Conservation (phyloP, 1,140 invertebrate species). For the Bombus confusus region DNA sequence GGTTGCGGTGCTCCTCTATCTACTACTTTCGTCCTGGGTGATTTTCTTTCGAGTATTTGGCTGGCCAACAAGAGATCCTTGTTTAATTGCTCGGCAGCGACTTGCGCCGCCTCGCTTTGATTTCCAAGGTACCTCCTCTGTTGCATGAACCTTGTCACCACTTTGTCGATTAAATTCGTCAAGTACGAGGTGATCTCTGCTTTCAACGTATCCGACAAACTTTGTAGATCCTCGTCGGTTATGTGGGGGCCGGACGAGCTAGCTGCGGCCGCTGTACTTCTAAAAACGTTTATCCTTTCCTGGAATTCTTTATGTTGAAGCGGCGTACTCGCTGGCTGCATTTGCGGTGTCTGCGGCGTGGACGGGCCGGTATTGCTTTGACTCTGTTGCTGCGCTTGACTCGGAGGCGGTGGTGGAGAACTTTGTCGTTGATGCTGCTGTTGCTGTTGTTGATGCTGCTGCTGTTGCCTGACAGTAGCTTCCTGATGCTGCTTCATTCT, state of each 20-base stretch:
- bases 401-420: constrained; percentile 82
- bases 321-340: constrained; percentile 78
- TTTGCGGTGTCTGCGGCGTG: constrained; percentile 73
- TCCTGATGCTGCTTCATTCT: constrained; percentile 84
- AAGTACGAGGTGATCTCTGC: constrained; percentile 93
- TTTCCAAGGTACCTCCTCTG: constrained; percentile 89
- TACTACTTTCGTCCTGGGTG: constrained; percentile 90
- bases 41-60: constrained; percentile 91
- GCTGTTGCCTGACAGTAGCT: constrained; percentile 79
- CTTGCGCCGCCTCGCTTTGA: constrained; percentile 88
- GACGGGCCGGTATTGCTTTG: constrained; percentile 75
- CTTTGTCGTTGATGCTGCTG: constrained; percentile 81
- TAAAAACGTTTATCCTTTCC: constrained; percentile 80
- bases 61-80: constrained; percentile 91
- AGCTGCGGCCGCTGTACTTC: constrained; percentile 70
- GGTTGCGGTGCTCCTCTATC: constrained; percentile 84
- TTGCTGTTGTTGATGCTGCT: constrained; percentile 75
- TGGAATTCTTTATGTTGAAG: constrained; percentile 82
- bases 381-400: constrained; percentile 78
- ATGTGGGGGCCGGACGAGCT: constrained; percentile 84
- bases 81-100: constrained; percentile 90
- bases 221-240: constrained; percentile 90
- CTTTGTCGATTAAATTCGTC: constrained; percentile 93
- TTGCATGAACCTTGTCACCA: constrained; percentile 92
- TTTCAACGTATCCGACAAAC: constrained; percentile 93